These are phyloP conservation scores for Ceramica pisi DNA, from an alignment of 2,888 invertebrate genomes.

Conservation along the genomic window DNA sequence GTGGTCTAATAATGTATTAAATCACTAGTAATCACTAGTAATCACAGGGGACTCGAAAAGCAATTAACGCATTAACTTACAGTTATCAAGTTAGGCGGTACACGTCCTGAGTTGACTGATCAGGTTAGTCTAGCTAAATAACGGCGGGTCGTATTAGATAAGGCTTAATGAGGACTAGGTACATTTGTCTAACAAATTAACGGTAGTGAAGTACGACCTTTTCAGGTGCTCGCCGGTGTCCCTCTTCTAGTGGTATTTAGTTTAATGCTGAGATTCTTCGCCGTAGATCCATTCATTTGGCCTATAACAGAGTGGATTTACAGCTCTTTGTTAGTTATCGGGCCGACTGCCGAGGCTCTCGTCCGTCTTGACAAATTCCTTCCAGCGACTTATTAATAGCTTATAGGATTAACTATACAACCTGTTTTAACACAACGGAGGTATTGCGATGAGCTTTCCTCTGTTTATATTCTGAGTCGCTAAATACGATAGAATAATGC, in stretches of 20 bases:
- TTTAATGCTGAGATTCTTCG: constrained; percentile 71
- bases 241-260: constrained; percentile 64
- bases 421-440: constrained; percentile 47
- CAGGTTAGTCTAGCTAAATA: constrained; percentile 12
- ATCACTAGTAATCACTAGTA: constrained; percentile 1
- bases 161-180: constrained; percentile 25
- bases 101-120: constrained; percentile 20
- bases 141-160: constrained; percentile 33
- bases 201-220: constrained; percentile 24
- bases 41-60: constrained; percentile 23
- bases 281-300: constrained; percentile 71
- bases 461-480: constrained; percentile 25
- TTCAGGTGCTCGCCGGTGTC: constrained; percentile 51
- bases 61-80: constrained; percentile 32
- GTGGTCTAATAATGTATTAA: constrained; percentile 25
- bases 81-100: background rate
- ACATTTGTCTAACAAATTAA: constrained; percentile 42
- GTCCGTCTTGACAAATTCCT: constrained; percentile 68
- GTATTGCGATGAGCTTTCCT: constrained; percentile 36
- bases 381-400: constrained; percentile 64
- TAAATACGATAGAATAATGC: constrained; percentile 20
- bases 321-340: constrained; percentile 73
- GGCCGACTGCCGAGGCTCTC: constrained; percentile 51
- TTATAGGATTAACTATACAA: constrained; percentile 62
- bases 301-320: constrained; percentile 71